Evolutionary conservation across 2,888 invertebrate genomes (phyloP).

Genomic region (Tenthredo livida): DNA sequence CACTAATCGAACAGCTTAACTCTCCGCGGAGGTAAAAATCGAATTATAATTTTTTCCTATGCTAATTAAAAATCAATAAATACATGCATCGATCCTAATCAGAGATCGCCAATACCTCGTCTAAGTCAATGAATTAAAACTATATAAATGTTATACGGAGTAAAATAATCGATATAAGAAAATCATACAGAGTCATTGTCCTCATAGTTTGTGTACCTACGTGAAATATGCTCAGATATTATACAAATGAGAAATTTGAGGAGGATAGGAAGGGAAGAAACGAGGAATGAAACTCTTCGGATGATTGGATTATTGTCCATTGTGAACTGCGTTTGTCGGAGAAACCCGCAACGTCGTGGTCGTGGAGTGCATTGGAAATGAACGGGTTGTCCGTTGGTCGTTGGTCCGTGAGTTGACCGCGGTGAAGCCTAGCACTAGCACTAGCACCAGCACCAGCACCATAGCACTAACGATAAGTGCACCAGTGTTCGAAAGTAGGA

Average conservation of each 20-base stretch:
- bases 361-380: conserved; percentile 59
- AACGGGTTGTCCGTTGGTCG: conserved; percentile 51
- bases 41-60: neutral
- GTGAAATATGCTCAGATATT: neutral
- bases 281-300: neutral
- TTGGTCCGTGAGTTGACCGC: conserved; percentile 23
- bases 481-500: conserved; percentile 26
- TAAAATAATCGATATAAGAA: neutral
- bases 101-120: too few relatives aligned
- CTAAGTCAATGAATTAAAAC: neutral
- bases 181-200: neutral
- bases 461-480: neutral
- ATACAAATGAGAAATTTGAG: neutral
- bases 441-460: too few relatives aligned
- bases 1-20: neutral
- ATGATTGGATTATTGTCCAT: conserved; percentile 30
- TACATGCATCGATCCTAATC: neutral
- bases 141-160: neutral
- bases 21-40: conserved; percentile 37
- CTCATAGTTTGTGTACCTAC: neutral
- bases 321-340: conserved; percentile 14
- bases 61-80: conserved; percentile 11
- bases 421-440: neutral
- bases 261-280: neutral
- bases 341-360: conserved; percentile 32